Evolutionary conservation across 2,113 vertebrate genomes (phyloP).

Genomic region (Leptodactylus fuscus): DNA sequence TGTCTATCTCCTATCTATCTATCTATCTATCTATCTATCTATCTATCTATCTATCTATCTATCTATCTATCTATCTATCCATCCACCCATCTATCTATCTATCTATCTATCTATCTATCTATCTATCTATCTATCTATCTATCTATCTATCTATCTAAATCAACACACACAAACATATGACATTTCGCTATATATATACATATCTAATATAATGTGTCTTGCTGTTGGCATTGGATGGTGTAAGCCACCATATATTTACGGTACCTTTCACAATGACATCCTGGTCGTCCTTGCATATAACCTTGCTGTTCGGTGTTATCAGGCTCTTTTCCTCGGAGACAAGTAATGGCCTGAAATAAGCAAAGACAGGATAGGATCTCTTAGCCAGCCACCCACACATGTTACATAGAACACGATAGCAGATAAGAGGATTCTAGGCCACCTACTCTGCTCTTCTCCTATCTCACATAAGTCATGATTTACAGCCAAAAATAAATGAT

Average conservation of each 20-base stretch:
- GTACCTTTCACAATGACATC: constrained; percentile 90
- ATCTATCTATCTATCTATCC: no score
- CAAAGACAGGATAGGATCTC: constrained; percentile 14
- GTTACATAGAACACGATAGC: constrained; percentile 16
- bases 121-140: no score
- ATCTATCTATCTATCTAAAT: no score
- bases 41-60: no score
- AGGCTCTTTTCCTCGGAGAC: constrained; percentile 88
- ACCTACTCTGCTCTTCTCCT: not conserved
- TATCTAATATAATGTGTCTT: no score
- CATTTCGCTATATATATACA: no score
- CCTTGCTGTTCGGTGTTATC: constrained; percentile 84
- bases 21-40: no score
- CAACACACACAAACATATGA: no score
- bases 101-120: no score
- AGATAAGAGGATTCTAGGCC: not conserved
- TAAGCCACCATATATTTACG: not conserved
- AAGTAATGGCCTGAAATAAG: constrained; percentile 72
- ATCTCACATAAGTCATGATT: not conserved
- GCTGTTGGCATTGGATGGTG: not conserved
- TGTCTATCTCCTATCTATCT: no score
- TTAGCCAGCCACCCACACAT: constrained; percentile 22
- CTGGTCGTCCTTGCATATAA: constrained; percentile 80
- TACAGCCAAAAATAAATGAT: not conserved
- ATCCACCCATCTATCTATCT: no score